Base-by-base conservation (phyloP, 2,113 vertebrate genomes). In the Psammodynastes pulverulentus region DNA sequence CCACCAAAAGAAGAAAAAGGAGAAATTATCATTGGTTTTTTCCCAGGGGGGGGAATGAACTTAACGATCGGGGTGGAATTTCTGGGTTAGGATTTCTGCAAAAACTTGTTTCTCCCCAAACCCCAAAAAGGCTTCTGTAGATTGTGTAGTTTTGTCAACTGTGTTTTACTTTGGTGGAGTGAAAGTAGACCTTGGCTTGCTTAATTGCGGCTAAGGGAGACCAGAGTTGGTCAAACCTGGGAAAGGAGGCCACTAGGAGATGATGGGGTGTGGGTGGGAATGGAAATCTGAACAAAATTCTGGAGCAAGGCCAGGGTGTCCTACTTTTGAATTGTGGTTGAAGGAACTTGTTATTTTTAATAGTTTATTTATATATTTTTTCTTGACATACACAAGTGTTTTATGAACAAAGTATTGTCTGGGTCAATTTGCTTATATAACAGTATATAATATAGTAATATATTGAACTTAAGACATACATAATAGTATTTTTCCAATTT, bases 21-120 rank as follows among this genome's bases (percentile, higher is more conserved):
- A 1, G 62, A 7, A 72, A 72, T 15, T 7, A 72, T 19, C 1
- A 1, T 39, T 34, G 13, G 13, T n/a, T 17, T 67, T 15, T 34
- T 12, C 12, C 0, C 3, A 1, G 26, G 9, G 2, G 6, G 51
- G 3, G 0, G 8, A 2, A 39, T 19, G 15, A 39, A 72, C n/a
- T 15, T n/a, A 19, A 39, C n/a, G 67, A 19, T 3, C 19, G 67
- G n/a, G n/a, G 67, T 8, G n/a, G 67, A 34, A 72, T 34, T n/a
- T 62, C 58, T n/a, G 26, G 26, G 15, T 39, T 39, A 34, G 15
- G 5, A 34, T 72, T 72, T 72, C n/a, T 17, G n/a, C 67, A 39
- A 17, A 72, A 5, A 17, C 67, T 17, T 12, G 29, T 62, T 67
- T n/a, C 10, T 67, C 15, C 54, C 54, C n/a, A n/a, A n/a, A 1